phyloP scores from a whole-genome alignment of 1,140 invertebrate genomes.

The Stegodyphus mimosarum region DNA sequence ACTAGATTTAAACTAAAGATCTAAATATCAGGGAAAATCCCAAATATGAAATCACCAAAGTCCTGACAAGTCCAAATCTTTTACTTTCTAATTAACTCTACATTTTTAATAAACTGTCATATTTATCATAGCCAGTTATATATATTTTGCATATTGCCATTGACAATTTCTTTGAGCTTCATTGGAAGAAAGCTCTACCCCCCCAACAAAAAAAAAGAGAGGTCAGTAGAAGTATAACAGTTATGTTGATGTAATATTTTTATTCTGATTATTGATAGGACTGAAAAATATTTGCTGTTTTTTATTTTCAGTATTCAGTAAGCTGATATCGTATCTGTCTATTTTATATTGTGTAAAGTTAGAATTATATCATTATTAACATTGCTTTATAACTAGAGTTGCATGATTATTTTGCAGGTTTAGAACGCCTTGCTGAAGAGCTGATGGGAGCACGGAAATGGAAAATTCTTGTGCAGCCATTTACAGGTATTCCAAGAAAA shows the following conservation, averaged over 20 bases:
- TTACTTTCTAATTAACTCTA: too few species aligned
- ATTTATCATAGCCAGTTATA: too few species aligned
- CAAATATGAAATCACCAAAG: too few species aligned
- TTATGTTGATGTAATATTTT: neutral
- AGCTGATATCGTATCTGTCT: neutral
- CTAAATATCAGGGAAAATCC: too few species aligned
- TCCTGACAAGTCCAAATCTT: too few species aligned
- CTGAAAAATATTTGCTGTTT: neutral
- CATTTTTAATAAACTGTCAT: too few species aligned
- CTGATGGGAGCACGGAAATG: slow-evolving; percentile 94
- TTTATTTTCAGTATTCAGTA: neutral
- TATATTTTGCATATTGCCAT: too few species aligned
- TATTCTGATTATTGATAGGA: neutral
- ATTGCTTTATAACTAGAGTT: neutral
- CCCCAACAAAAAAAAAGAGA: too few species aligned
- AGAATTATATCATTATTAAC: neutral
- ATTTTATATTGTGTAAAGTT: neutral
- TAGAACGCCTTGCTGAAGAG: slow-evolving; percentile 95
- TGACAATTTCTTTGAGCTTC: too few species aligned
- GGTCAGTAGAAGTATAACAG: neutral
- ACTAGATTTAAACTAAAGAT: too few species aligned
- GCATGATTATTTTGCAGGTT: slow-evolving; percentile 74
- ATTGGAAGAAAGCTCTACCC: too few species aligned
- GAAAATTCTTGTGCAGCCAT: slow-evolving; percentile 85
- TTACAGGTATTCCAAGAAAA: slow-evolving; percentile 63